Percentiles rank a stretch among this genome's conserved stretches.
Conservation (phyloP, 2,888 invertebrate species). For the Netelia virgata region DNA sequence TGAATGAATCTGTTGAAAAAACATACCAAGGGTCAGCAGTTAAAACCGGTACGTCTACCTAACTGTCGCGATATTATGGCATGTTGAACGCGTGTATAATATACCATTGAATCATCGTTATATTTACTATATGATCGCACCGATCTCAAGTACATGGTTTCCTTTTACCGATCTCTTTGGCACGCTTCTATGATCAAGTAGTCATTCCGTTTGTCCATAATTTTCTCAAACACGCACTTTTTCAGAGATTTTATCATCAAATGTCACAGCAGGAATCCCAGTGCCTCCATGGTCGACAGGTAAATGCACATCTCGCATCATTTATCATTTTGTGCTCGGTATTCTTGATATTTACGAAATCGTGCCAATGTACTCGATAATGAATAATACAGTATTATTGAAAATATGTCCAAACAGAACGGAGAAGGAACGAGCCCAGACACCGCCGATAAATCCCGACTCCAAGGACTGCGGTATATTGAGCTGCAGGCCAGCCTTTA, state of each 20-base stretch:
- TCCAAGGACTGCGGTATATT: conserved; percentile 95
- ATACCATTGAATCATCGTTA: too few relatives aligned
- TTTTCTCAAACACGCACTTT: conserved; percentile 65
- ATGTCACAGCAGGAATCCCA: conserved; percentile 85
- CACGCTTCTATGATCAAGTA: background rate
- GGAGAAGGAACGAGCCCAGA: conserved; percentile 83
- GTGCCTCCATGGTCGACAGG: conserved; percentile 85
- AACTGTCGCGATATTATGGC: too few relatives aligned
- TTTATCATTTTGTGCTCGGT: background rate
- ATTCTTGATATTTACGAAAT: conserved; percentile 9
- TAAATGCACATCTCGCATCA: conserved; percentile 69
- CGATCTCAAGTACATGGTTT: too few relatives aligned
- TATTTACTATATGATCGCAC: too few relatives aligned
- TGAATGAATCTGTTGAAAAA: too few relatives aligned
- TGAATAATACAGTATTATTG: conserved; percentile 5
- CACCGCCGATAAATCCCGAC: conserved; percentile 86
- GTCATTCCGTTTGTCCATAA: background rate
- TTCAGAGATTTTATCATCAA: conserved; percentile 85
- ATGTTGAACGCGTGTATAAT: too few relatives aligned
- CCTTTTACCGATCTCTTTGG: too few relatives aligned
- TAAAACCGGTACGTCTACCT: too few relatives aligned
- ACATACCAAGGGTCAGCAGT: too few relatives aligned
- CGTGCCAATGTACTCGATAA: background rate
- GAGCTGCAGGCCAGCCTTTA: conserved; percentile 93
- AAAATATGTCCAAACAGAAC: conserved; percentile 73